Base-by-base conservation (phyloP, 2,797 vertebrate genomes). In the Oophaga sylvatica region DNA sequence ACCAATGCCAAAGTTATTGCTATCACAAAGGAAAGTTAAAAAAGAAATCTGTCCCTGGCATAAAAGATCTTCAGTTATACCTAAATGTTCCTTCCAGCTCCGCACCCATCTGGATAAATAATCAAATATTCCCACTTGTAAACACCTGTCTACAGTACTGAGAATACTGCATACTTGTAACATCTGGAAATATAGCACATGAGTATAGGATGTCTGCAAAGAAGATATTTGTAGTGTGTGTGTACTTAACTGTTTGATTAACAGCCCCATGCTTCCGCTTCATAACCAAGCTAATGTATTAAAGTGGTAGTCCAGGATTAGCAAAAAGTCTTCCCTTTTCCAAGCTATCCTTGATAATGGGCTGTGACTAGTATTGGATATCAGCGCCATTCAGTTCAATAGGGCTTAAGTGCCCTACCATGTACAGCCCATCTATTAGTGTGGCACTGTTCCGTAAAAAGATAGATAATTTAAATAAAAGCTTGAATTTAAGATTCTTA, bases 101-200 rank as follows among this genome's bases (percentile, higher is more conserved):
- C 26, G 13, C 60, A 87, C 84, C 80, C 80, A 89, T 89, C 88
- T 89, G 88, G 84, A 89, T 83, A 86, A 83, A 81, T 68, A 87
- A 83, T 89, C 80, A 86, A 80, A 81, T 83, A 89, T 89, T 89
- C 88, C 88, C 88, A 86, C 84, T 89, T 89, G 88, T 89, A 87
- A 89, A 86, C 88, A 89, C 88, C 88, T 89, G 88, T 89, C 88
- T 80, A 48, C 81, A 79, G 62, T 62, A 41, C 45, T 41, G 48
- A 70, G 70, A 8, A 89, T 5, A 35, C 53, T 82, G 80, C 53
- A 68, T 83, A 67, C 56, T 70, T 77, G 67, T 57, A 85, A 89
- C 88, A 89, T 89, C 88, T 89, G 88, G 88, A 86, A 89, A 86
- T 78, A 45, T 68, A 71, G 48, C 62, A 10, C 57, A 79, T 31